Conservation (phyloP, 2,888 invertebrate species). For the Acronicta psi region DNA sequence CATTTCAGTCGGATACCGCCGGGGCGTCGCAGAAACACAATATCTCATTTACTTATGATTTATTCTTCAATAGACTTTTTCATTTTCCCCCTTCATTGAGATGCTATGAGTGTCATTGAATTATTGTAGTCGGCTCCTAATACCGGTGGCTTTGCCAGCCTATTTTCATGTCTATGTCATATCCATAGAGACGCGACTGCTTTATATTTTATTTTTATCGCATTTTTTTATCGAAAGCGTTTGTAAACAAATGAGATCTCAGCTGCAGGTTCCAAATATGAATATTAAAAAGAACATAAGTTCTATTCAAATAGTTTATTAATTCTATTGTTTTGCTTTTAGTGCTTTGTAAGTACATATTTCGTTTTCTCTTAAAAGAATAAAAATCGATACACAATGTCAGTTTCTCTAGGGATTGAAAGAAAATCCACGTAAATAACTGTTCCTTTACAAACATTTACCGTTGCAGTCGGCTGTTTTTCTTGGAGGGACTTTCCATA, state of each 20-base stretch:
- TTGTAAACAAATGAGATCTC: too few species aligned
- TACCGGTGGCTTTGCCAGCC: constrained; percentile 28
- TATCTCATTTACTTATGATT: constrained; percentile 84
- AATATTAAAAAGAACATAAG: too few species aligned
- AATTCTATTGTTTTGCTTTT: not conserved
- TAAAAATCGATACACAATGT: not conserved
- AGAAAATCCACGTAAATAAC: constrained; percentile 13
- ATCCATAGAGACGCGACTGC: not conserved
- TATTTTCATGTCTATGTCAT: constrained; percentile 15
- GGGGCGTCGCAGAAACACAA: constrained; percentile 68
- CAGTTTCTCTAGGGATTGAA: not conserved
- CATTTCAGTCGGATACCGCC: constrained; percentile 71
- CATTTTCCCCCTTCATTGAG: constrained; percentile 70
- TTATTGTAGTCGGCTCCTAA: constrained; percentile 59
- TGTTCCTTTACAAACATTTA: constrained; percentile 40
- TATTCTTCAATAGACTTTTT: constrained; percentile 77
- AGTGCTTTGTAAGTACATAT: too few species aligned
- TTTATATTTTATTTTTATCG: not conserved
- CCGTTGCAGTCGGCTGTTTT: constrained; percentile 61
- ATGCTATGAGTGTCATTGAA: constrained; percentile 65
- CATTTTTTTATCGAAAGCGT: too few species aligned
- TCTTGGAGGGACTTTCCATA: constrained; percentile 72
- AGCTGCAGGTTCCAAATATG: too few species aligned
- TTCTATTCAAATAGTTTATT: not conserved
- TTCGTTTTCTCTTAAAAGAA: too few species aligned